Evolutionary conservation across 2,797 vertebrate genomes (phyloP).

Genomic region (Chrysolophus pictus): DNA sequence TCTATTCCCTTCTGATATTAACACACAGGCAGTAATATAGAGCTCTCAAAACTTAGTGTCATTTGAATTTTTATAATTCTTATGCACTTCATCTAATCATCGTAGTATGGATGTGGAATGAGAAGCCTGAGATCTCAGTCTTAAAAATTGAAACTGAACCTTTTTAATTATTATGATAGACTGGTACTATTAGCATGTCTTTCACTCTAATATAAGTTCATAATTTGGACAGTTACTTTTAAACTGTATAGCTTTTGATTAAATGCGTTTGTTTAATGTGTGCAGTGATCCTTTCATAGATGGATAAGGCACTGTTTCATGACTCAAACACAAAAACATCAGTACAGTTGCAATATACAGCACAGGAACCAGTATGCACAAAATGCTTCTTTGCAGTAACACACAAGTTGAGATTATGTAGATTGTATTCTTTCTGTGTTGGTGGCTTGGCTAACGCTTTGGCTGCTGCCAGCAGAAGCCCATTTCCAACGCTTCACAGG

Average conservation of each 20-base stretch:
- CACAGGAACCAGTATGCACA: background rate
- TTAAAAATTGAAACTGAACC: accelerated
- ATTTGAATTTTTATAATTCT: background rate
- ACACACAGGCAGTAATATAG: background rate
- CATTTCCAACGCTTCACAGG: background rate
- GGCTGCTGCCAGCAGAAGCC: background rate
- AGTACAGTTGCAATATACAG: background rate
- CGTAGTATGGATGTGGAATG: background rate
- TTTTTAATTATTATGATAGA: background rate
- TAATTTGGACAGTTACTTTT: background rate
- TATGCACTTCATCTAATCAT: background rate
- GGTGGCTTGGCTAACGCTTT: background rate
- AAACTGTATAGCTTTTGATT: background rate
- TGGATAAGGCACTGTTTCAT: background rate
- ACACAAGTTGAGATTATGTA: background rate
- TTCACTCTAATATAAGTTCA: background rate
- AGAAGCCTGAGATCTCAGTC: background rate
- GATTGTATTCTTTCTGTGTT: background rate
- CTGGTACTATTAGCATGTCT: background rate
- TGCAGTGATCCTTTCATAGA: background rate
- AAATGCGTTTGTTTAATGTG: background rate
- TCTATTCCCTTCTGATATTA: background rate
- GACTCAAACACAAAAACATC: background rate
- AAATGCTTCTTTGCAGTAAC: background rate
- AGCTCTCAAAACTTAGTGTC: background rate